phyloP scores from a whole-genome alignment of 2,113 vertebrate genomes.

The Serinus canaria region DNA sequence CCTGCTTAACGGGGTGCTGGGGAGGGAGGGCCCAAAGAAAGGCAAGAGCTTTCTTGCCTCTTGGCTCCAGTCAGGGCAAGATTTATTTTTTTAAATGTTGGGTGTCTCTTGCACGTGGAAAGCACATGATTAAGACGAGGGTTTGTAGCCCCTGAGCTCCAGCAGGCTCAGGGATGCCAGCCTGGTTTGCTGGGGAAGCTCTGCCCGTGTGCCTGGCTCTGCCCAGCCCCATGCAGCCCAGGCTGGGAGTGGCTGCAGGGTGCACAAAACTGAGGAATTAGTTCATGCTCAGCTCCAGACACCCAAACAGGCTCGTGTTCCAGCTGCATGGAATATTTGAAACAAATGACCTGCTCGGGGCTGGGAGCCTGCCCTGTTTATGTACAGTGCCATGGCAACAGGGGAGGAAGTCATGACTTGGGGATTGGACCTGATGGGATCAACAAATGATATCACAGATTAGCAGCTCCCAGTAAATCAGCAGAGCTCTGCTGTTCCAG shows the following conservation, averaged over 20 bases:
- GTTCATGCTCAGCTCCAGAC: constrained; percentile 78
- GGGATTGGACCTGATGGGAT: constrained; percentile 38
- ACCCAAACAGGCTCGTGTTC: constrained; percentile 81
- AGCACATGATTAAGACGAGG: fast-evolving
- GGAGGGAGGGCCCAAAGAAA: not conserved
- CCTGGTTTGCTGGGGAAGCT: not conserved
- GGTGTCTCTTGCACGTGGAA: not conserved
- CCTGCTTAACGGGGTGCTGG: not conserved
- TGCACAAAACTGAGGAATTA: constrained; percentile 70
- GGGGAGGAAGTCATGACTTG: constrained; percentile 55
- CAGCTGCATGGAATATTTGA: constrained; percentile 81
- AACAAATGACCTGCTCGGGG: constrained; percentile 71
- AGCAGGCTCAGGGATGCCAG: fast-evolving
- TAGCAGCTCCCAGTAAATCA: not conserved
- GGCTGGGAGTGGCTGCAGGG: constrained; percentile 34
- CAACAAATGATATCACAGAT: constrained; percentile 69
- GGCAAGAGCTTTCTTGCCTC: not conserved
- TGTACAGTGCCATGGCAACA: constrained; percentile 71
- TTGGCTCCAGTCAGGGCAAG: not conserved
- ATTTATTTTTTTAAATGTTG: not conserved
- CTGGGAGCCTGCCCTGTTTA: constrained; percentile 74
- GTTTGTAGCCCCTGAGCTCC: not conserved
- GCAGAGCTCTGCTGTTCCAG: not conserved
- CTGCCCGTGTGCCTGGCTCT: not conserved
- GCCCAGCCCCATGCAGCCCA: not conserved